phyloP scores from a whole-genome alignment of 2,797 vertebrate genomes.

The Luscinia luscinia region DNA sequence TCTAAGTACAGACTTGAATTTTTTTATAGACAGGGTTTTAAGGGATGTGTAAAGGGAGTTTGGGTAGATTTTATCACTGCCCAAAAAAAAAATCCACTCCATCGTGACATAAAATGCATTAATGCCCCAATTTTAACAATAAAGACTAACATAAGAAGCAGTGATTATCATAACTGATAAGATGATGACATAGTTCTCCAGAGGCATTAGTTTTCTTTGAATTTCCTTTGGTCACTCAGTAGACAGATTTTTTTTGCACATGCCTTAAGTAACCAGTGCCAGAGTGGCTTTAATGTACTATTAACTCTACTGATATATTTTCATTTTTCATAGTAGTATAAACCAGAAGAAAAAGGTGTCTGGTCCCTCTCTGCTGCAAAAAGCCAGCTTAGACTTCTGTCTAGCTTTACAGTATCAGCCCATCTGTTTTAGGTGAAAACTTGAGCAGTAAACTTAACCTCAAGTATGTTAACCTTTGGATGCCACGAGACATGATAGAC shows the following conservation, averaged over 20 bases:
- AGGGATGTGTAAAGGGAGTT: background rate
- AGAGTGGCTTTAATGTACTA: background rate
- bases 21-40: background rate
- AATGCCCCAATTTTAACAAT: background rate
- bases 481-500: constrained; percentile 69
- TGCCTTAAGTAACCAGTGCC: background rate
- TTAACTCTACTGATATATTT: constrained; percentile 17
- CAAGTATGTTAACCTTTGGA: constrained; percentile 70
- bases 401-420: constrained; percentile 66
- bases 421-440: constrained; percentile 67
- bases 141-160: background rate
- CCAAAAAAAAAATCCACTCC: background rate
- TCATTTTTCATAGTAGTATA: constrained; percentile 41
- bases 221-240: background rate
- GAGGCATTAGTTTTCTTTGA: background rate
- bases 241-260: background rate
- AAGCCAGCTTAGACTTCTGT: constrained; percentile 56
- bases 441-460: constrained; percentile 57
- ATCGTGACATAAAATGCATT: background rate
- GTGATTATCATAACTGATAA: background rate
- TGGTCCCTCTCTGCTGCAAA: constrained; percentile 57
- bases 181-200: background rate
- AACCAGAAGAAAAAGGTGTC: constrained; percentile 59
- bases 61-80: background rate
- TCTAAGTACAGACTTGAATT: background rate